phyloP scores from a whole-genome alignment of 2,113 vertebrate genomes.

The Salminus brasiliensis region DNA sequence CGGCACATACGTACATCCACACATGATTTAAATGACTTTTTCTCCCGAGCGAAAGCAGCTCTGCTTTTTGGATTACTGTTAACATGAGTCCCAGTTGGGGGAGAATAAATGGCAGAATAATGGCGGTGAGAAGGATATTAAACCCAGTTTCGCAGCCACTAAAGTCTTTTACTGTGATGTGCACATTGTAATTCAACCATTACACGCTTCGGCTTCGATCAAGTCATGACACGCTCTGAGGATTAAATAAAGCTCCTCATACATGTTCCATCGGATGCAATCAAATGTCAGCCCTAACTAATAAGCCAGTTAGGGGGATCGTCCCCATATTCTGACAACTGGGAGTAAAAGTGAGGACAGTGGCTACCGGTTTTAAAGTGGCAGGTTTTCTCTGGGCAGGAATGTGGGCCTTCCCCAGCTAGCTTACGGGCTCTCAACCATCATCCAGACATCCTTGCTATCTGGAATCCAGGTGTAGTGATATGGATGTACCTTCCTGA shows the following conservation, averaged over 20 bases:
- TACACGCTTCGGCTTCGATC: constrained; percentile 15
- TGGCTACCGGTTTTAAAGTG: background rate
- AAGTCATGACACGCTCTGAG: background rate
- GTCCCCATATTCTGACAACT: constrained; percentile 12
- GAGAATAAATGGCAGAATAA: background rate
- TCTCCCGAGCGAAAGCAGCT: background rate
- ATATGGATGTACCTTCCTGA: no score
- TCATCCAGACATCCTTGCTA: no score
- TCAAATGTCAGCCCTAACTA: constrained; percentile 36
- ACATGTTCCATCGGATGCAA: constrained; percentile 30
- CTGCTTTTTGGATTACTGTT: background rate
- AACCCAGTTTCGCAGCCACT: constrained; percentile 2
- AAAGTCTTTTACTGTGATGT: constrained; percentile 7
- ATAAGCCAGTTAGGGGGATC: constrained; percentile 6
- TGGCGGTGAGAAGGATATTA: constrained; percentile 7
- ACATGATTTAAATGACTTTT: background rate
- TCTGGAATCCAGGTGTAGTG: no score
- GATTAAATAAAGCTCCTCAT: constrained; percentile 21
- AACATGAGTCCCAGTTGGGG: background rate
- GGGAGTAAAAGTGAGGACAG: background rate
- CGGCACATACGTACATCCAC: background rate
- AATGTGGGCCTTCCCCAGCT: no score
- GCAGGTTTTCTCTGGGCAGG: no score
- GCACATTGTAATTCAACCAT: constrained; percentile 15
- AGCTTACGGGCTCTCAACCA: no score